Evolutionary conservation across 2,113 vertebrate genomes (phyloP).

Genomic region (Trematomus loennbergii): DNA sequence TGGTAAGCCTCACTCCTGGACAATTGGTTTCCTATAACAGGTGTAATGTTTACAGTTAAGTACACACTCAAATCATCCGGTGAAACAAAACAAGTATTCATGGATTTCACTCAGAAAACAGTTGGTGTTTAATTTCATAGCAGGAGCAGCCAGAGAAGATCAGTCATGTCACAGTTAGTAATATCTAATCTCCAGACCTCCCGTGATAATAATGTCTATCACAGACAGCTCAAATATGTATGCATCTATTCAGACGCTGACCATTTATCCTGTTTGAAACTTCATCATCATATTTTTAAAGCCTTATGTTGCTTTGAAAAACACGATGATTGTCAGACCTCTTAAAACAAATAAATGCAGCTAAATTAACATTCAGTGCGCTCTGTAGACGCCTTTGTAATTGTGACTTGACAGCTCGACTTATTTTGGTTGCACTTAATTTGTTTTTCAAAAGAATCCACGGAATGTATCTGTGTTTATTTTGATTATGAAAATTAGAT

Average conservation of each 20-base stretch:
- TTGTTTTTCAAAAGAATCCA: constrained; percentile 7
- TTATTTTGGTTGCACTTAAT: constrained; percentile 22
- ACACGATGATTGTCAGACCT: constrained; percentile 23
- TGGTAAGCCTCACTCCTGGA: background rate
- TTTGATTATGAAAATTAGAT: constrained; percentile 26
- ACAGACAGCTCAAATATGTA: constrained; percentile 31
- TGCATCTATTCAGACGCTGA: constrained; percentile 37
- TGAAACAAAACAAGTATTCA: constrained; percentile 4
- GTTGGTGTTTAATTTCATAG: background rate
- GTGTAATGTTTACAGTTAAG: background rate
- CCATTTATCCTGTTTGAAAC: constrained; percentile 39
- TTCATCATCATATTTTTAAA: constrained; percentile 44
- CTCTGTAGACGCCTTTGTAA: constrained; percentile 31
- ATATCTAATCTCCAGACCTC: constrained; percentile 39
- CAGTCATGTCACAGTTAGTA: constrained; percentile 28
- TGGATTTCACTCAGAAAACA: background rate
- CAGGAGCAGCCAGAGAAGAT: constrained; percentile 19
- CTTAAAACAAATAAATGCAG: constrained; percentile 46
- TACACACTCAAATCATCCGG: constrained; percentile 5
- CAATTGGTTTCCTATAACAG: background rate
- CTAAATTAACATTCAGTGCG: constrained; percentile 35
- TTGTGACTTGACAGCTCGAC: constrained; percentile 30
- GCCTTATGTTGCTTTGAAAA: constrained; percentile 29
- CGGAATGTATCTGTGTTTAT: constrained; percentile 2
- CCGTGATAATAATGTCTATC: constrained; percentile 20